Percentiles rank a stretch among this genome's conserved stretches.
Evolutionary conservation across 2,888 invertebrate genomes (phyloP).

Genomic region (Parelbella ahira): DNA sequence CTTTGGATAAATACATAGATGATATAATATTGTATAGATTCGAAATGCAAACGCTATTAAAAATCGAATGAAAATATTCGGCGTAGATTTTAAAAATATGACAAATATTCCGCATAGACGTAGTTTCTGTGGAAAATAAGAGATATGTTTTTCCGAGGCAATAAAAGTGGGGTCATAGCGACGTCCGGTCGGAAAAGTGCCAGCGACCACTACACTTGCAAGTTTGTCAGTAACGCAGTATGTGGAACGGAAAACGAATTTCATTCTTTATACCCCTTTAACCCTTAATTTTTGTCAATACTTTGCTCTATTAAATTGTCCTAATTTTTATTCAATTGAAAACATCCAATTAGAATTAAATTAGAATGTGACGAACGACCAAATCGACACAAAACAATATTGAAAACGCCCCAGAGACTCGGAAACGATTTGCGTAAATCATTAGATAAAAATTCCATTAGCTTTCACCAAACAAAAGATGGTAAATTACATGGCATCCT

Average conservation of each 20-base stretch:
- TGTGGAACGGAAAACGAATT: constrained; percentile 11
- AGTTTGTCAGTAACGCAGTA: constrained; percentile 23
- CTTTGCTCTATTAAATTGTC: no score
- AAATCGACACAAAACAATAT: constrained; percentile 6
- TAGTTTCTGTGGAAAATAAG: constrained; percentile 38
- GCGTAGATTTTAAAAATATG: no score
- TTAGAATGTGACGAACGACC: background rate
- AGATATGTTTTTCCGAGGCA: constrained; percentile 70
- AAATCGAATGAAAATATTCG: no score
- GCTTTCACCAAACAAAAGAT: constrained; percentile 30
- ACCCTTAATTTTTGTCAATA: no score
- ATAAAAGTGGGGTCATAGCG: constrained; percentile 70
- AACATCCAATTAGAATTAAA: constrained; percentile 4
- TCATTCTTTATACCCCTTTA: no score
- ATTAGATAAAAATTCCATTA: constrained; percentile 30
- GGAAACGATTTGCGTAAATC: constrained; percentile 25
- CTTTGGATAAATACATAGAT: no score
- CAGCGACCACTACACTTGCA: constrained; percentile 48
- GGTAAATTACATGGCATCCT: constrained; percentile 18
- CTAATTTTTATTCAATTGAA: no score
- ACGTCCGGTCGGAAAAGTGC: constrained; percentile 70
- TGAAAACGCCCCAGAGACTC: constrained; percentile 9
- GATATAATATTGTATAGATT: no score
- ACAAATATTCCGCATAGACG: no score
- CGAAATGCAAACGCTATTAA: no score